Base-by-base conservation (phyloP, 2,888 invertebrate genomes). In the Blastobasis lacticolella region DNA sequence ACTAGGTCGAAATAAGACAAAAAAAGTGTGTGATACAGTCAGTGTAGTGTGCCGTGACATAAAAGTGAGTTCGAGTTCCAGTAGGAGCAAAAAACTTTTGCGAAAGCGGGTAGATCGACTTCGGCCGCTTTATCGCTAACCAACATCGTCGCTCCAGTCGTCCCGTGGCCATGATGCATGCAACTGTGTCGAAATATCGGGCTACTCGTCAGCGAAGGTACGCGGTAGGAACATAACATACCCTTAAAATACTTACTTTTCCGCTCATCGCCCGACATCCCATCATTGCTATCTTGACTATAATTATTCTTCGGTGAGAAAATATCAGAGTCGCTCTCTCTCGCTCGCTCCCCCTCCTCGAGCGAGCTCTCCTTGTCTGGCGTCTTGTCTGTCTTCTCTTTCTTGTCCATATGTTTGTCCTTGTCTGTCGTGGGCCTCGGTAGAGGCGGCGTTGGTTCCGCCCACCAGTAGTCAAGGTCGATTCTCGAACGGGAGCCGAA, bases 401-500 rank as follows among this genome's bases (percentile, higher is more conserved):
- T 63, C 57, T 65, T 65, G 6, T 67, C 67, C 5, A 56, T 56
- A 9, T 52, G 48, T 54, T 59, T 69, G 10, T 69, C 69, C 46
- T 57, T 64, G 5, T 66, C 71, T 6, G 37, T 6, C 5, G 60
- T 57, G 23, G 50, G 50, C 4, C 60, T 57, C 0, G 81, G 78
- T 2, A 88, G 60, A 0, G 88, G 88, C 0, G 81, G 73, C 0
- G 82, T 77, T 0, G 88, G 75, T 50, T 91, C 91, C 47, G 91
- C 91, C 94, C 94, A 95, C 90, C 93, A 93, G 75, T 95, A 96
- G 73, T 95, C 94, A 37, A 95, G 75, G 53, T 92, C 90, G 38
- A 96, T 77, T 75, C 92, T 94, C 0, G 94, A 93, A 55, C 95
- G 92, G 52, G 89, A 87, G 10, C 94, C 94, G 75, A 93, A 93